A percentile compares a stretch with the other conserved stretches of the same genome.
Evolutionary conservation across 2,797 vertebrate genomes (phyloP).

Genomic region (Darevskia mixta): DNA sequence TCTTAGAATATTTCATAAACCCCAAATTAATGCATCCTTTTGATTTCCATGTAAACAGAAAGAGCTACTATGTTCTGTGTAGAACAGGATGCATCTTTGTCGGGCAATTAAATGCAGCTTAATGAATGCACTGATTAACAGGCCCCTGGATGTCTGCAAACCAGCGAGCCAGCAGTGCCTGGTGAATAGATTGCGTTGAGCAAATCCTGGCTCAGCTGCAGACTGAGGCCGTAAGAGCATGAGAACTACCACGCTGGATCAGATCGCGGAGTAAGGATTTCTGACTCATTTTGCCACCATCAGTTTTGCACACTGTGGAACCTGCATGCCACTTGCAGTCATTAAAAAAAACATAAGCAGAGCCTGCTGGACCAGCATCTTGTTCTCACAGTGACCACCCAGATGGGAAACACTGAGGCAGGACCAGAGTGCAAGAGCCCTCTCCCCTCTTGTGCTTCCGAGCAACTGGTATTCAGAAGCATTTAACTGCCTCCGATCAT

Average conservation of each 20-base stretch:
- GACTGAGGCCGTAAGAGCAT: not conserved
- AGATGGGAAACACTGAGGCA: too few relatives aligned
- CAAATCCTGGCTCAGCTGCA: not conserved
- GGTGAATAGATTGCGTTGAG: not conserved
- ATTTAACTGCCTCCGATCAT: too few relatives aligned
- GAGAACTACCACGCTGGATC: not conserved
- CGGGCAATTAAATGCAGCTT: constrained; percentile 32
- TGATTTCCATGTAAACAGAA: constrained; percentile 19
- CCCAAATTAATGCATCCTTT: constrained; percentile 9
- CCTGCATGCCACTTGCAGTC: not conserved
- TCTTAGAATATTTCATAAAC: not conserved
- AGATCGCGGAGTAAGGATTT: not conserved
- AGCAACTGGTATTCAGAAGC: too few relatives aligned
- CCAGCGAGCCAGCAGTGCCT: not conserved
- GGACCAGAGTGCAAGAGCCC: too few relatives aligned
- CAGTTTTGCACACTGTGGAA: not conserved
- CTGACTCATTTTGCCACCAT: not conserved
- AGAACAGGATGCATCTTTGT: constrained; percentile 42
- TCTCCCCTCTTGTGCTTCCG: too few relatives aligned
- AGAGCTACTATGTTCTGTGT: constrained; percentile 20
- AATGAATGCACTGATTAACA: constrained; percentile 25
- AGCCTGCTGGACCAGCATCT: too few relatives aligned
- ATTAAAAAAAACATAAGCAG: too few relatives aligned
- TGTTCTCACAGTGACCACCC: too few relatives aligned
- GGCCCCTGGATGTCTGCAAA: not conserved